Evolutionary conservation across 64 coral and sea anemone genomes (phyloP).

Genomic region (Hydrozoanthus tunicans): DNA sequence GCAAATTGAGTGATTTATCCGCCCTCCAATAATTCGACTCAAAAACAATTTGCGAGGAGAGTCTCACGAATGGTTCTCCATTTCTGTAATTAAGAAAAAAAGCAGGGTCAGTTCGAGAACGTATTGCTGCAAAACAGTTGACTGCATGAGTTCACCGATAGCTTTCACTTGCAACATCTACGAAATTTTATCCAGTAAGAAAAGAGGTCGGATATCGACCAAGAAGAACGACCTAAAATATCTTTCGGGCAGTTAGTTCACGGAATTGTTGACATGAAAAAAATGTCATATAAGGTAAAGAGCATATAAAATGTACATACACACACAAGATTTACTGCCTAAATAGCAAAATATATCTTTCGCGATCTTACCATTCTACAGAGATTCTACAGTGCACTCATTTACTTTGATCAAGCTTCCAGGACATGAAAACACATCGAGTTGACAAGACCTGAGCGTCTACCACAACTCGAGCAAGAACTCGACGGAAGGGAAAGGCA

Average conservation of each 20-base stretch:
- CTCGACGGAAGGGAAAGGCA: slow-evolving; percentile 63
- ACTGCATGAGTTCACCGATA: slow-evolving; percentile 23
- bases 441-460: slow-evolving; percentile 55
- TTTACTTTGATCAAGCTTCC: slow-evolving; percentile 11
- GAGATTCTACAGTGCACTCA: background rate
- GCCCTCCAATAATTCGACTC: slow-evolving; percentile 52
- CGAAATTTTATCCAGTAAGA: background rate
- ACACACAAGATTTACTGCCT: slow-evolving; percentile 11
- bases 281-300: slow-evolving; percentile 64
- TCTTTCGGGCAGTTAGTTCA: slow-evolving; percentile 30
- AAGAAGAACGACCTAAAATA: slow-evolving; percentile 48
- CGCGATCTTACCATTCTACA: slow-evolving; percentile 47
- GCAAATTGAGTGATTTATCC: slow-evolving; percentile 45
- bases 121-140: slow-evolving; percentile 24
- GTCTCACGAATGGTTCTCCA: slow-evolving; percentile 53
- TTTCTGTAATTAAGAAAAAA: slow-evolving; percentile 56
- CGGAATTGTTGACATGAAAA: slow-evolving; percentile 69
- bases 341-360: slow-evolving; percentile 47
- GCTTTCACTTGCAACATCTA: slow-evolving; percentile 27
- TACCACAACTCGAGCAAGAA: slow-evolving; percentile 58
- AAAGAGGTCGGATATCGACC: slow-evolving; percentile 27
- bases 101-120: slow-evolving; percentile 36
- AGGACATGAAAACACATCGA: slow-evolving; percentile 50
- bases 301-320: slow-evolving; percentile 49
- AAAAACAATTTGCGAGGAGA: slow-evolving; percentile 54